A percentile compares a stretch with the other conserved stretches of the same genome.
These are phyloP conservation scores for Chymomyza fuscimana DNA, from an alignment of 2,888 invertebrate species.

Conservation along the genomic window DNA sequence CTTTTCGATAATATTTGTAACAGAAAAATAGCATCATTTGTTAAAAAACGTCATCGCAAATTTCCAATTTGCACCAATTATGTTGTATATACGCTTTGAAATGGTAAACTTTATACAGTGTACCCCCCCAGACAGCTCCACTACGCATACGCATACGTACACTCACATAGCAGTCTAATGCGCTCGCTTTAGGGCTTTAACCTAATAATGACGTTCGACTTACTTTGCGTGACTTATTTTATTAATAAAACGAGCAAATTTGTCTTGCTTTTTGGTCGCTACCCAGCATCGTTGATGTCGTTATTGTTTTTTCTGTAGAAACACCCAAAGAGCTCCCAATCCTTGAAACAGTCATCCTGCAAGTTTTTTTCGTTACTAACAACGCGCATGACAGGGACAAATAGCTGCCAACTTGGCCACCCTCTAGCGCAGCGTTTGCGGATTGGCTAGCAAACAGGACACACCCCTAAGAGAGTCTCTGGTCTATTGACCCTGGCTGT, in stretches of 20 bases:
- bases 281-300: constrained; percentile 33
- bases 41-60: too few species aligned
- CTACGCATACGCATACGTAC: neutral
- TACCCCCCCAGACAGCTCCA: neutral
- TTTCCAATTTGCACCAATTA: too few species aligned
- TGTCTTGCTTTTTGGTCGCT: constrained; percentile 73
- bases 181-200: constrained; percentile 73
- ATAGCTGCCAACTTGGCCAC: constrained; percentile 36
- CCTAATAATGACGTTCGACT: constrained; percentile 74
- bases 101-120: neutral
- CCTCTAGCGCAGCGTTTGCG: constrained; percentile 30
- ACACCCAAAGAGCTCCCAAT: neutral
- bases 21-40: too few species aligned
- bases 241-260: constrained; percentile 75
- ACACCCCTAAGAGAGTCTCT: constrained; percentile 35
- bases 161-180: constrained; percentile 46
- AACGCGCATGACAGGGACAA: constrained; percentile 2
- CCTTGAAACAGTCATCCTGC: neutral
- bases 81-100: too few species aligned
- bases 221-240: constrained; percentile 75
- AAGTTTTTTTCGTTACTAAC: neutral
- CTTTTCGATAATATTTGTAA: too few species aligned
- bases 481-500: neutral
- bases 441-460: constrained; percentile 51
- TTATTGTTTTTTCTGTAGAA: constrained; percentile 37